Evolutionary conservation across 1,140 invertebrate species (phyloP), one percentile per base, ranked within the genome.

Genomic region (Pinna nobilis): DNA sequence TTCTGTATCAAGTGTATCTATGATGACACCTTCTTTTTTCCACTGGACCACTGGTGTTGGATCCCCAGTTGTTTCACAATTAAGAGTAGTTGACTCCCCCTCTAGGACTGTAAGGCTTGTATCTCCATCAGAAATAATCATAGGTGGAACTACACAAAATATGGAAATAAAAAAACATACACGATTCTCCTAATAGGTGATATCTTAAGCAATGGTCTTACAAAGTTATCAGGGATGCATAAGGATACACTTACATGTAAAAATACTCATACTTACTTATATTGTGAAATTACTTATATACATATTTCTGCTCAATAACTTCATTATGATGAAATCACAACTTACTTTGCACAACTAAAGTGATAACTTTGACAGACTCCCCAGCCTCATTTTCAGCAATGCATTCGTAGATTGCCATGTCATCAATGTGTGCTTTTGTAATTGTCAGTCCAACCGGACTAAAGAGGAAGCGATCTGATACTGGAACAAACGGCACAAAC

Each of bases 101-200:
- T 97, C 92, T 91, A 97, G 96, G 83, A 98, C 96, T 86, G 97
- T 96, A 87, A 98, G 93, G 87, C 97, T 95, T 89, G 96, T 95
- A 76, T 95, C 84, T 94, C 78, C 82, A 3, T 79, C 96, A 87
- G 95, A 94, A 88, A 93, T 94, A 91, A 98, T 98, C 86, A 94
- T 93, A 77, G 97, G 97, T 84, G 97, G 96, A 67, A 92, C 92
- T 92, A 79, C 23, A 84, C 86, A 65, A 73, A 44, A 32, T 49
- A 49, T 23, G 2, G 3, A 23, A 0, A 53, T 28, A 23, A n/a
- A n/a, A n/a, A n/a, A n/a, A n/a, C n/a, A n/a, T n/a, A n/a, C n/a
- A n/a, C n/a, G n/a, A n/a, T n/a, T n/a, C n/a, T n/a, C n/a, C n/a
- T n/a, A n/a, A n/a, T n/a, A n/a, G n/a, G n/a, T n/a, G n/a, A n/a